Evolutionary conservation across 2,888 invertebrate genomes (phyloP).

Genomic region (Oligia latruncula): DNA sequence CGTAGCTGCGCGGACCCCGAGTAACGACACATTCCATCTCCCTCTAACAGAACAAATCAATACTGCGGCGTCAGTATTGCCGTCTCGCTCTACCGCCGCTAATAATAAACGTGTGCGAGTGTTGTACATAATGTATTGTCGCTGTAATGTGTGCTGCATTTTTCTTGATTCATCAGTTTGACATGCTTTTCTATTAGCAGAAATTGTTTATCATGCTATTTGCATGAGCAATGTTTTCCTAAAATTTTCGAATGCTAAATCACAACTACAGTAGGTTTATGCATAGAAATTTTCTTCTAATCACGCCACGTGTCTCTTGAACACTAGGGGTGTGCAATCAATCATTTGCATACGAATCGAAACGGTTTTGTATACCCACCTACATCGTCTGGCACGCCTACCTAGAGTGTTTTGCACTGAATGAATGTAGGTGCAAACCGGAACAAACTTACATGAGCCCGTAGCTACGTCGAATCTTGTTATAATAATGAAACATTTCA

Average conservation of each 20-base stretch:
- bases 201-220: conserved; percentile 25
- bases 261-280: background rate
- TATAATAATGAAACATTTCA: conserved; percentile 4
- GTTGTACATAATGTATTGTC: conserved; percentile 63
- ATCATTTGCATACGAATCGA: conserved; percentile 23
- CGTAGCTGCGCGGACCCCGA: conserved; percentile 74
- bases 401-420: conserved; percentile 28
- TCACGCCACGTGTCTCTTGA: background rate
- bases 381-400: conserved; percentile 10
- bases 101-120: conserved; percentile 81
- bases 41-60: conserved; percentile 78
- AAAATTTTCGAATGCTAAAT: background rate
- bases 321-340: conserved; percentile 14
- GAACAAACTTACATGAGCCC: conserved; percentile 18
- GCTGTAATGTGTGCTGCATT: conserved; percentile 75
- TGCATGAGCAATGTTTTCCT: conserved; percentile 5
- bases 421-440: conserved; percentile 38
- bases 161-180: conserved; percentile 74
- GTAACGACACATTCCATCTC: conserved; percentile 73
- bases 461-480: conserved; percentile 5
- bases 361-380: background rate
- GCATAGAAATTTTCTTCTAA: background rate
- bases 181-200: conserved; percentile 60
- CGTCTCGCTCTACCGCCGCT: conserved; percentile 77
- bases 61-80: conserved; percentile 72